Conservation (phyloP, 92 coral and sea anemone genomes). For the Scolanthus callimorphus region DNA sequence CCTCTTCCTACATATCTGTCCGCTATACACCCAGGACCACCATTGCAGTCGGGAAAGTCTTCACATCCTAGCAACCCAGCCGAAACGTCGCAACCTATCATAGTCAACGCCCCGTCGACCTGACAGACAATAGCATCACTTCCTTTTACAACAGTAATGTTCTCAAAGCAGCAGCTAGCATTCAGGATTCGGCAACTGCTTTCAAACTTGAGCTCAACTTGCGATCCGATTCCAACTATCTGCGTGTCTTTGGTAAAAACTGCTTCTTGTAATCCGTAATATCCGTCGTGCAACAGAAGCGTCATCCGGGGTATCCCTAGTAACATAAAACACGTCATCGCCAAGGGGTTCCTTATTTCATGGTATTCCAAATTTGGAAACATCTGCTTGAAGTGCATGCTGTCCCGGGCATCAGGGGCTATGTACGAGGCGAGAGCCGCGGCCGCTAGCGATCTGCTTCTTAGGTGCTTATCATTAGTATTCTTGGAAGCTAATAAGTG, state of each 20-base stretch:
- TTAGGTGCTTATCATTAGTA: background rate
- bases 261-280: slow-evolving; percentile 16
- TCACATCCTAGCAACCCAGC: slow-evolving; percentile 53
- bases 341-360: slow-evolving; percentile 23
- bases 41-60: slow-evolving; percentile 74
- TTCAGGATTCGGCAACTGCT: background rate
- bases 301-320: slow-evolving; percentile 17
- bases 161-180: slow-evolving; percentile 40
- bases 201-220: slow-evolving; percentile 11
- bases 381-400: slow-evolving; percentile 14
- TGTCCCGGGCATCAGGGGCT: slow-evolving; percentile 23
- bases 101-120: background rate
- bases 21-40: slow-evolving; percentile 64
- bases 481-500: slow-evolving; percentile 5
- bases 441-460: slow-evolving; percentile 31
- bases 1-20: slow-evolving; percentile 22
- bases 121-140: slow-evolving; percentile 15
- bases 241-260: slow-evolving; percentile 11
- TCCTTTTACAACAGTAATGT: slow-evolving; percentile 31
- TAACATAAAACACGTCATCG: slow-evolving; percentile 14
- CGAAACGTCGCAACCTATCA: slow-evolving; percentile 20
- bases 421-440: slow-evolving; percentile 48
- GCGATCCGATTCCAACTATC: slow-evolving; percentile 42
- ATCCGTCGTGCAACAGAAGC: slow-evolving; percentile 45
- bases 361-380: slow-evolving; percentile 15